phyloP scores from a whole-genome alignment of 2,797 vertebrate genomes.

The Gymnopithys bicolor region DNA sequence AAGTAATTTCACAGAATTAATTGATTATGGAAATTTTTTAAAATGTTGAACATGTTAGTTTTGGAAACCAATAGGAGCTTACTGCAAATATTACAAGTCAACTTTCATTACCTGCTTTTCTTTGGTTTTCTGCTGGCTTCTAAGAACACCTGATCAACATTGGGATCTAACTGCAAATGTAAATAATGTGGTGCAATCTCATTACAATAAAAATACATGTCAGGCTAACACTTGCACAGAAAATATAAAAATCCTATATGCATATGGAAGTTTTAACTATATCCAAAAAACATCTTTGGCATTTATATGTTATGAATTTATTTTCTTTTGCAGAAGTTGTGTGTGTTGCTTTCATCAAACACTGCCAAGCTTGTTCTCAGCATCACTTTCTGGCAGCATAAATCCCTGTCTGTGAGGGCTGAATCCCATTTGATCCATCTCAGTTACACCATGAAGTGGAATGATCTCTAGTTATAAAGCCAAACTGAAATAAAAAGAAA shows the following conservation, averaged over 20 bases:
- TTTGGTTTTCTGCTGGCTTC: not conserved
- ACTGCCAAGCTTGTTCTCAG: not conserved
- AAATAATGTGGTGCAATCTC: not conserved
- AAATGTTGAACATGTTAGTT: not conserved
- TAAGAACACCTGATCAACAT: not conserved
- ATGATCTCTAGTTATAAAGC: not conserved
- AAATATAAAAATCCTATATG: not conserved
- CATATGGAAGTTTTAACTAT: not conserved
- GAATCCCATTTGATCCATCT: not conserved
- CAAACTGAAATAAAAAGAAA: not conserved
- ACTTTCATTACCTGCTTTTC: not conserved
- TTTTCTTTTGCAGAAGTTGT: not conserved
- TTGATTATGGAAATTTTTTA: slow-evolving; percentile 60
- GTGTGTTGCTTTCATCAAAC: not conserved
- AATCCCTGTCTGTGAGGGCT: not conserved
- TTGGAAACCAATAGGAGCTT: not conserved
- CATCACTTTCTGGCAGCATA: not conserved
- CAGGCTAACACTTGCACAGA: not conserved
- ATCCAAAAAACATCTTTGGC: not conserved
- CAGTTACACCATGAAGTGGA: not conserved
- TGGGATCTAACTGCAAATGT: not conserved
- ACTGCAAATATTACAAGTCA: not conserved
- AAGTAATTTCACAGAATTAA: slow-evolving; percentile 71
- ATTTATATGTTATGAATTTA: not conserved
- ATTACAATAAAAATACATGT: not conserved